Conservation (phyloP, 2,113 vertebrate species). For the Datnioides undecimradiatus region DNA sequence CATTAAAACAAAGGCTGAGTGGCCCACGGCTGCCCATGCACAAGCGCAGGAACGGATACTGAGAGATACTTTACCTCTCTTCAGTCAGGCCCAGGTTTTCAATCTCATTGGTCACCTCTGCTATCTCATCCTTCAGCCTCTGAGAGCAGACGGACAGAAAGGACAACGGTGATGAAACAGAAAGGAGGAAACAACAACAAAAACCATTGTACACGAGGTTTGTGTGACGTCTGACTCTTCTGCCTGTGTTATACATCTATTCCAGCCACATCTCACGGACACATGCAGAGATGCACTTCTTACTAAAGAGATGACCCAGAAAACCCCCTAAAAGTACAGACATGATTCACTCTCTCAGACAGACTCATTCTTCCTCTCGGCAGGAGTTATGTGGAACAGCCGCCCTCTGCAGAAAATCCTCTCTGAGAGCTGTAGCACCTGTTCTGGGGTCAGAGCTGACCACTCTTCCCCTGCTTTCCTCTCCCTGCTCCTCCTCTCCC, state of each 20-base stretch:
- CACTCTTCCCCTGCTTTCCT: slow-evolving; percentile 15
- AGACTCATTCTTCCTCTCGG: slow-evolving; percentile 36
- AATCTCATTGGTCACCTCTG: slow-evolving; percentile 97
- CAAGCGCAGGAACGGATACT: neutral
- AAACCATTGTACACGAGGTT: neutral
- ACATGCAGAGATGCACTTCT: slow-evolving; percentile 10
- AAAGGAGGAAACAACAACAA: neutral
- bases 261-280: slow-evolving; percentile 18
- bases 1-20: slow-evolving; percentile 26
- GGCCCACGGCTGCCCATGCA: slow-evolving; percentile 23
- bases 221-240: slow-evolving; percentile 12
- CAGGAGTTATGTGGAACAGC: slow-evolving; percentile 48
- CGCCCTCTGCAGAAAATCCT: slow-evolving; percentile 40
- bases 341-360: slow-evolving; percentile 21
- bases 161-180: neutral
- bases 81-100: slow-evolving; percentile 96
- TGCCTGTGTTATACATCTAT: slow-evolving; percentile 6
- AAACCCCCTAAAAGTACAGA: slow-evolving; percentile 28
- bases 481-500: slow-evolving; percentile 27
- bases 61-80: slow-evolving; percentile 88
- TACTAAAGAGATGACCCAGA: slow-evolving; percentile 34
- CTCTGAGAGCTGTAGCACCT: slow-evolving; percentile 72
- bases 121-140: slow-evolving; percentile 99
- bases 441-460: slow-evolving; percentile 60
- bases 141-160: slow-evolving; percentile 65